Evolutionary conservation across 2,888 invertebrate genomes (phyloP), one percentile per base, ranked within the genome.

Genomic region (Synergus umbraculus): DNA sequence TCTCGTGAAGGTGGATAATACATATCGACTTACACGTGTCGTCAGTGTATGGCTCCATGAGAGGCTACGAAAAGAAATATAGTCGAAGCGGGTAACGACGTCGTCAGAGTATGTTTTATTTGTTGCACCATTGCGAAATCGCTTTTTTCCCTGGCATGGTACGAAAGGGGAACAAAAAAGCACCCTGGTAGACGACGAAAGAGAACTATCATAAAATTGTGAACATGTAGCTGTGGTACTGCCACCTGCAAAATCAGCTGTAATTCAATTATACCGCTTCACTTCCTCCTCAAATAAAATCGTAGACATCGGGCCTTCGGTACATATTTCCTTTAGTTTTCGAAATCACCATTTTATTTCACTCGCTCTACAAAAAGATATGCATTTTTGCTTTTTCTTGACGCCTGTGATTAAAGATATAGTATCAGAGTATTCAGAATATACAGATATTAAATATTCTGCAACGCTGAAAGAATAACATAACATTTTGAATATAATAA

Each of bases 71-170:
- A 58, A 78, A 73, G 79, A 81, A 83, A 83, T 81, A 83, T 83
- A 78, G 83, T 77, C 80, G 46, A 79, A 78, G 64, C 73, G 81
- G 76, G 76, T 83, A 81, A 83, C 81, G 80, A 79, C 80, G 78
- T 76, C 81, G 81, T 83, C 81, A 81, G 77, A 76, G 65, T 41
- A 79, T 80, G 64, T 80, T 83, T 83, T 81, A 83, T 83, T 81
- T 80, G 81, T 79, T 66, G 44, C 76, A 63, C 79, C 67, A 80
- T 79, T 80, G 79, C 77, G 78, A 78, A 63, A 78, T 76, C 79
- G 80, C 60, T 76, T 73, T 76, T 78, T 80, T 76, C 10, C 46
- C 22, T 18, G 2, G 46, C 7, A 13, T 15, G 46, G 46, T 29
- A 46, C 15, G 29, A 69, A 69, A 29, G 15, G 22, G 29, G 69